A percentile compares a stretch with the other conserved stretches of the same genome.
phyloP scores from a whole-genome alignment of 1,140 invertebrate species.

The Drosophila triauraria region DNA sequence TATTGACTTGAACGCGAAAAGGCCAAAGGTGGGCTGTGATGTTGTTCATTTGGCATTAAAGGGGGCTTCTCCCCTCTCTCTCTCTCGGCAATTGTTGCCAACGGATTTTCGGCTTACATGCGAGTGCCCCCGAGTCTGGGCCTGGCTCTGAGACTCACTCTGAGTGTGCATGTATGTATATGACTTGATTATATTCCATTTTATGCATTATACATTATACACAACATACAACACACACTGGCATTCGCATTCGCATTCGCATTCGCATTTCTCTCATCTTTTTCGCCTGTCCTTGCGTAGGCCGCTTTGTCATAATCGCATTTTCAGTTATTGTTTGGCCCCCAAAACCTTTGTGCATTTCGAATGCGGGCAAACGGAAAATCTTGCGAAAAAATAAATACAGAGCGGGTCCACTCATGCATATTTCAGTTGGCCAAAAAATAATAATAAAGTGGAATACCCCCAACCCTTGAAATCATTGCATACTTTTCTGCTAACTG shows the following conservation, averaged over 20 bases:
- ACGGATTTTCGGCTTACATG: constrained; percentile 55
- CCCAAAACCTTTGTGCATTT: constrained; percentile 59
- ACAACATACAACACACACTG: constrained; percentile 8
- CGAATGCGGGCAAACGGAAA: constrained; percentile 43
- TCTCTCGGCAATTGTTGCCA: constrained; percentile 44
- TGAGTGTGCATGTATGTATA: constrained; percentile 25
- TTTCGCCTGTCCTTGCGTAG: constrained; percentile 25
- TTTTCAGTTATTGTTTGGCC: constrained; percentile 48
- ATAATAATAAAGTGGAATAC: not conserved
- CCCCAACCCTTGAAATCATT: not conserved
- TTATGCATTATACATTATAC: constrained; percentile 66
- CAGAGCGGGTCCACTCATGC: constrained; percentile 27
- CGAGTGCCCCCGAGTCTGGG: not conserved
- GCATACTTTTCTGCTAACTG: not conserved
- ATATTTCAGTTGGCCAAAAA: constrained; percentile 42
- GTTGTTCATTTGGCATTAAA: constrained; percentile 43
- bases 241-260: constrained; percentile 23
- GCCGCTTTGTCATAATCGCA: constrained; percentile 47
- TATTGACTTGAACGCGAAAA: constrained; percentile 37
- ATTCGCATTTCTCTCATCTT: constrained; percentile 4
- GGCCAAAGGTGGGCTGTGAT: constrained; percentile 20
- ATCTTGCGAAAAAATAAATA: constrained; percentile 1
- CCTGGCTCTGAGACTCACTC: not conserved
- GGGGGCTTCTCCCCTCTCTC: not conserved
- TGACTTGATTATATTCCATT: constrained; percentile 75